phyloP scores from a whole-genome alignment of 1,140 invertebrate species.

The Drosophila biarmipes region DNA sequence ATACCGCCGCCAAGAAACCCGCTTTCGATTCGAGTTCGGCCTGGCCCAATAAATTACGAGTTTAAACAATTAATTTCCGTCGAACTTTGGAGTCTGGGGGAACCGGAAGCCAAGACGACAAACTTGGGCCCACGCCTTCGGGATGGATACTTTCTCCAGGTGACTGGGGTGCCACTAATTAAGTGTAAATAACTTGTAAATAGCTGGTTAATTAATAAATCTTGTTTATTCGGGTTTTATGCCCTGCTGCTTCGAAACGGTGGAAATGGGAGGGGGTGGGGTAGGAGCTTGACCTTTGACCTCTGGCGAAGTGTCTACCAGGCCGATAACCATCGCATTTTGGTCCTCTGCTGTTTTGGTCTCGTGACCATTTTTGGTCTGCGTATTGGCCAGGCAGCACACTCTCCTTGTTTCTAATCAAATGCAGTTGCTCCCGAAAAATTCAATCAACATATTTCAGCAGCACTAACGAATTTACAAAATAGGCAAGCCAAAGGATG shows the following conservation, averaged over 20 bases:
- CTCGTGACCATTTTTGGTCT: conserved; percentile 39
- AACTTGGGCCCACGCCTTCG: conserved; percentile 36
- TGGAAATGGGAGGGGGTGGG: too few species aligned
- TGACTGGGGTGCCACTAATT: conserved; percentile 69
- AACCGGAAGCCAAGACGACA: conserved; percentile 55
- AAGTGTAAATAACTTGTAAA: conserved; percentile 82
- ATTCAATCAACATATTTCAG: conserved; percentile 84
- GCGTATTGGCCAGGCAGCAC: conserved; percentile 32
- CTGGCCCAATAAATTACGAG: conserved; percentile 71
- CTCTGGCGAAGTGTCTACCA: conserved; percentile 11
- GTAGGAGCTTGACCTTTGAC: conserved; percentile 60
- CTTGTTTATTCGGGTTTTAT: conserved; percentile 54
- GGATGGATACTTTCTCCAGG: conserved; percentile 54
- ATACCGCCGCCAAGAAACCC: conserved; percentile 21
- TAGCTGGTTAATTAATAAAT: conserved; percentile 73
- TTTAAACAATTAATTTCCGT: conserved; percentile 78
- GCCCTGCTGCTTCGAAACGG: neutral
- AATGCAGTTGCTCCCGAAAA: conserved; percentile 83
- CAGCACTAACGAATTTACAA: conserved; percentile 84
- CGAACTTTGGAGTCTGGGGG: conserved; percentile 26
- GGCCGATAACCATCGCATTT: conserved; percentile 61
- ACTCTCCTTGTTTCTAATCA: conserved; percentile 71
- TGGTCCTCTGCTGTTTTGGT: conserved; percentile 29
- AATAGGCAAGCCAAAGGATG: conserved; percentile 83
- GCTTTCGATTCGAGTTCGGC: conserved; percentile 27